Conservation (phyloP, 2,797 vertebrate species). For the Pangasius macronema region DNA sequence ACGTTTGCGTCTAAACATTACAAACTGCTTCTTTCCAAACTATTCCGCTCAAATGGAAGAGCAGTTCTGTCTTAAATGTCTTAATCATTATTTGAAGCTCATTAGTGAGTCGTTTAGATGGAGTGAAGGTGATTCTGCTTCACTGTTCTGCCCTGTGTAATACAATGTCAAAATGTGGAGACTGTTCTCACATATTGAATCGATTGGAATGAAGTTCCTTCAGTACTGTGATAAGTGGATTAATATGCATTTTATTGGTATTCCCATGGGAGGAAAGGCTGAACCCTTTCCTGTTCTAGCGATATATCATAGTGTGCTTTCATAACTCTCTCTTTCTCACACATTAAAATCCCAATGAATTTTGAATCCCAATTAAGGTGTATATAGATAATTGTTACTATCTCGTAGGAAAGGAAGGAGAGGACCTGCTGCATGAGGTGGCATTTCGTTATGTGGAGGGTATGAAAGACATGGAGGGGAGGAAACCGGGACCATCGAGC, state of each 20-base stretch:
- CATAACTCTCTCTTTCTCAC: neutral
- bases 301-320: neutral
- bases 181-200: too few species aligned
- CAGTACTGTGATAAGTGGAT: too few species aligned
- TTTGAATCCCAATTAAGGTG: neutral
- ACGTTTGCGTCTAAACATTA: neutral
- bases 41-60: too few species aligned
- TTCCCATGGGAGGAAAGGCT: neutral
- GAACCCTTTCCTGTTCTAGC: neutral
- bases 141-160: neutral
- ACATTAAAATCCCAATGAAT: neutral
- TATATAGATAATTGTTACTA: neutral
- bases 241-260: neutral
- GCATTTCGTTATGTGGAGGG: conserved; percentile 76
- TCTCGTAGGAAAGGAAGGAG: conserved; percentile 60
- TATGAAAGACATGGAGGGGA: conserved; percentile 86
- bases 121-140: neutral
- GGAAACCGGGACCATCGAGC: conserved; percentile 81
- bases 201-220: too few species aligned
- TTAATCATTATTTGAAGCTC: neutral
- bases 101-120: neutral
- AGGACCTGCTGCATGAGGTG: conserved; percentile 72
- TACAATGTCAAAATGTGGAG: neutral
- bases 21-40: neutral
- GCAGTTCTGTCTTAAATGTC: neutral